phyloP scores from a whole-genome alignment of 2,113 vertebrate species.

The Pachypanchax playfairii region DNA sequence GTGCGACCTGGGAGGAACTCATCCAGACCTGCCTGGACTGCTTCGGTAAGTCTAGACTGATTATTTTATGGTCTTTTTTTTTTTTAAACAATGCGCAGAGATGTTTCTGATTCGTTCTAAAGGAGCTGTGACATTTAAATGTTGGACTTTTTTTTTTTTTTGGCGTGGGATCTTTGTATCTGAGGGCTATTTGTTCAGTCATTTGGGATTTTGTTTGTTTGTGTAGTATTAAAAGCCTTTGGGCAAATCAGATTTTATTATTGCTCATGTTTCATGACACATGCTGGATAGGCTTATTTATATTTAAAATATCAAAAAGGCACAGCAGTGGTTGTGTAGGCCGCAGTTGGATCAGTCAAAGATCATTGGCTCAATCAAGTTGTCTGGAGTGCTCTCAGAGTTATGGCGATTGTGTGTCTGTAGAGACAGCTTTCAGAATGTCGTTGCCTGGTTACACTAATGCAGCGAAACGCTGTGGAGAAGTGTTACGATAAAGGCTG shows the following conservation, averaged over 20 bases:
- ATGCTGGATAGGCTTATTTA: no score
- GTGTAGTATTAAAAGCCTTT: no score
- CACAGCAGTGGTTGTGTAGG: constrained; percentile 46
- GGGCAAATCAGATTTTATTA: no score
- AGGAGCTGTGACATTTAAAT: no score
- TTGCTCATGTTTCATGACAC: no score
- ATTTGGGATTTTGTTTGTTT: no score
- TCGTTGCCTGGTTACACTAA: constrained; percentile 79
- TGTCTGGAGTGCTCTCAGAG: constrained; percentile 75
- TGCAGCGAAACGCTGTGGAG: constrained; percentile 69
- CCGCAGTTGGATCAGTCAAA: constrained; percentile 62
- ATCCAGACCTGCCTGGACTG: constrained; percentile 91
- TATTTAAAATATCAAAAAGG: background rate
- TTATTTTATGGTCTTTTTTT: no score
- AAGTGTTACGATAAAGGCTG: constrained; percentile 68
- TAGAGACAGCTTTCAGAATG: constrained; percentile 76
- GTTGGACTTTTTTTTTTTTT: no score
- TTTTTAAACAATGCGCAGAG: no score
- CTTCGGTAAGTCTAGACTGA: constrained; percentile 84
- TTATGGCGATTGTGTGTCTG: constrained; percentile 76
- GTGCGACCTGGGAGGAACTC: constrained; percentile 92
- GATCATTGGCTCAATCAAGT: constrained; percentile 69
- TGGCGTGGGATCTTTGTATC: no score
- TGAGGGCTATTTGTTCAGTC: no score
- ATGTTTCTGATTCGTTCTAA: no score